phyloP scores from a whole-genome alignment of 2,797 vertebrate species.

The Lutjanus campechanus region DNA sequence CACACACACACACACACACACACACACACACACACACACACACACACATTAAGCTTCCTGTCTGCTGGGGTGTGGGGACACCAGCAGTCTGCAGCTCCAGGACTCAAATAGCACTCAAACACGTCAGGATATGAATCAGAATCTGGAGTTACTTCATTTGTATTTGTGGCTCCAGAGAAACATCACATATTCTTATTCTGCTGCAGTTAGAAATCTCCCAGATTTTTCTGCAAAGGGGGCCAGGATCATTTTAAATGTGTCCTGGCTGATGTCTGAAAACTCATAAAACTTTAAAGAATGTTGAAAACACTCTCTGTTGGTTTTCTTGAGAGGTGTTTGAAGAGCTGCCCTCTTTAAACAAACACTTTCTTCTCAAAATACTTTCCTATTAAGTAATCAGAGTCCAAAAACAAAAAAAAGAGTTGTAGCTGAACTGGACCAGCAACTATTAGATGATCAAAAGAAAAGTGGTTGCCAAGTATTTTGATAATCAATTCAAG shows the following conservation, averaged over 20 bases:
- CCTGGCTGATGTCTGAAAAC: constrained; percentile 24
- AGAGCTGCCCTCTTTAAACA: constrained; percentile 9
- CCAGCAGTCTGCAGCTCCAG: not conserved
- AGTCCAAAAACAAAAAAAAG: not conserved
- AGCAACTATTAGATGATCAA: too few species aligned
- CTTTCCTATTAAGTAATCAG: constrained; percentile 13
- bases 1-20: not conserved
- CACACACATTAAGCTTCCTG: not conserved
- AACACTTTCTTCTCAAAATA: constrained; percentile 6
- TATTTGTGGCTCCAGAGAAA: not conserved
- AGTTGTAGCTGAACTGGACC: too few species aligned
- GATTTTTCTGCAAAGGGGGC: constrained; percentile 2
- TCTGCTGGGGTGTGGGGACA: not conserved
- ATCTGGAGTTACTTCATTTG: constrained; percentile 2
- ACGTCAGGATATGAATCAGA: constrained; percentile 13
- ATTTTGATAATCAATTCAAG: too few species aligned
- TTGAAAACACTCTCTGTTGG: constrained; percentile 31
- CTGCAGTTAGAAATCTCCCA: constrained; percentile 14
- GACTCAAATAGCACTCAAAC: constrained; percentile 12
- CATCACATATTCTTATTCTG: not conserved
- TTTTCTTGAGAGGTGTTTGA: constrained; percentile 27
- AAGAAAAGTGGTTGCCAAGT: too few species aligned
- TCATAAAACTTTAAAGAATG: constrained; percentile 37
- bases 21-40: not conserved
- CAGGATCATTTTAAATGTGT: constrained; percentile 31